phyloP scores from a whole-genome alignment of 2,888 invertebrate species.

The Apotomis capreana region DNA sequence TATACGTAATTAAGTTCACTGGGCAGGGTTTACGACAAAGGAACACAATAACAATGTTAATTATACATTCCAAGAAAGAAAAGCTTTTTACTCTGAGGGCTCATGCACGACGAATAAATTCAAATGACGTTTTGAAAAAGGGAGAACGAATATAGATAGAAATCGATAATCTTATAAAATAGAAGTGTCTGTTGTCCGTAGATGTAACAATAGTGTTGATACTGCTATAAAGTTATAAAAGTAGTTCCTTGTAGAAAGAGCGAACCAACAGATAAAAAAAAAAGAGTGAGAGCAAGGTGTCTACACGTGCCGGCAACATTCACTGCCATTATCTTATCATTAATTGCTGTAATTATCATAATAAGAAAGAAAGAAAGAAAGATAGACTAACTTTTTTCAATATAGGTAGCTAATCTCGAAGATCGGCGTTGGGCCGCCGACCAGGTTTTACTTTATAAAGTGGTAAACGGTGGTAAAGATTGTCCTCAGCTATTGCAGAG shows the following conservation, averaged over 20 bases:
- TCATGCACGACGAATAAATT: neutral
- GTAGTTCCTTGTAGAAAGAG: neutral
- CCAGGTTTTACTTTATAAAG: too few species aligned
- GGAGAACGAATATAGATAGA: neutral
- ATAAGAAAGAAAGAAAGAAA: too few species aligned
- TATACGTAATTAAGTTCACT: neutral
- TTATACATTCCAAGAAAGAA: constrained; percentile 9
- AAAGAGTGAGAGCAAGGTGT: neutral
- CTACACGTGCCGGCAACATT: neutral
- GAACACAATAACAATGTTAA: constrained; percentile 15
- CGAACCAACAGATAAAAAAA: neutral
- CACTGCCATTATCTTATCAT: neutral
- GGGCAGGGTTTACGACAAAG: constrained; percentile 22
- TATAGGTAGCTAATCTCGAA: too few species aligned
- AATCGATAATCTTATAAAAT: neutral
- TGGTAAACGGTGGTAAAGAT: too few species aligned
- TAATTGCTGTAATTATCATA: too few species aligned
- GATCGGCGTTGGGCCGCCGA: too few species aligned
- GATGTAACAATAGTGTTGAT: neutral
- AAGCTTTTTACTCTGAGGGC: constrained; percentile 11
- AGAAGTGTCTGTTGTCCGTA: neutral
- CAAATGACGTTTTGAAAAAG: neutral
- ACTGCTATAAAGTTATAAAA: neutral
- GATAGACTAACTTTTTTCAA: too few species aligned
- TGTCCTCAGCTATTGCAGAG: too few species aligned